phyloP scores from a whole-genome alignment of 2,888 invertebrate species.

The Sericinus montela region DNA sequence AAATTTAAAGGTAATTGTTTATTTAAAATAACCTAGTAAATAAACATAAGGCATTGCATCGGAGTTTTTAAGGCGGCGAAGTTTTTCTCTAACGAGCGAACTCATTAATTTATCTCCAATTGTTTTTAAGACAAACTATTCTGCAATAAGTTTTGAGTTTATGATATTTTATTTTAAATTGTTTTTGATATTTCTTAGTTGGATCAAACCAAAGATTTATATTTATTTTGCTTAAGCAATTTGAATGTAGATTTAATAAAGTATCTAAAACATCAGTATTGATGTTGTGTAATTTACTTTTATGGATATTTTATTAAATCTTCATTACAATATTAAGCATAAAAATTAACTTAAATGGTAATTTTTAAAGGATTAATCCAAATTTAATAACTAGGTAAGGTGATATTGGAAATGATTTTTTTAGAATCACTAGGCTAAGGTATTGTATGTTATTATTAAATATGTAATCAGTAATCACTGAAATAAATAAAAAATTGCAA shows the following conservation, averaged over 20 bases:
- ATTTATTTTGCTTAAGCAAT: conserved; percentile 11
- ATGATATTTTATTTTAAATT: conserved; percentile 39
- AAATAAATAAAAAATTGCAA: conserved; percentile 72
- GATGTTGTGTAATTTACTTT: conserved; percentile 19
- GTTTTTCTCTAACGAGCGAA: conserved; percentile 33
- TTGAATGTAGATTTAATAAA: not conserved
- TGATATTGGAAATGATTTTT: conserved; percentile 79
- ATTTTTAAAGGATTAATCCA: conserved; percentile 72
- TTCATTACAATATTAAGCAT: conserved; percentile 42
- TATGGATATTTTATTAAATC: conserved; percentile 30
- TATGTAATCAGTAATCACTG: conserved; percentile 78
- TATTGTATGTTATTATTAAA: conserved; percentile 76
- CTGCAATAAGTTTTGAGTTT: conserved; percentile 32
- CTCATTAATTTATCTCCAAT: conserved; percentile 22
- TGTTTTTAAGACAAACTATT: conserved; percentile 32
- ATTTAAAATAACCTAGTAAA: conserved; percentile 52
- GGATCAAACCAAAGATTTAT: conserved; percentile 39
- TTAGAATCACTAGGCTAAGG: conserved; percentile 77
- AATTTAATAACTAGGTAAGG: conserved; percentile 72
- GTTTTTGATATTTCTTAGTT: conserved; percentile 30
- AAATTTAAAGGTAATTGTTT: conserved; percentile 57
- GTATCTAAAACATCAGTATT: not conserved
- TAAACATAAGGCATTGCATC: conserved; percentile 38
- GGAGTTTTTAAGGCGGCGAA: conserved; percentile 38
- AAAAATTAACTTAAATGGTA: conserved; percentile 54